A percentile compares a stretch with the other conserved stretches of the same genome.
Evolutionary conservation across 2,113 vertebrate genomes (phyloP).

Genomic region (Alosa alosa): DNA sequence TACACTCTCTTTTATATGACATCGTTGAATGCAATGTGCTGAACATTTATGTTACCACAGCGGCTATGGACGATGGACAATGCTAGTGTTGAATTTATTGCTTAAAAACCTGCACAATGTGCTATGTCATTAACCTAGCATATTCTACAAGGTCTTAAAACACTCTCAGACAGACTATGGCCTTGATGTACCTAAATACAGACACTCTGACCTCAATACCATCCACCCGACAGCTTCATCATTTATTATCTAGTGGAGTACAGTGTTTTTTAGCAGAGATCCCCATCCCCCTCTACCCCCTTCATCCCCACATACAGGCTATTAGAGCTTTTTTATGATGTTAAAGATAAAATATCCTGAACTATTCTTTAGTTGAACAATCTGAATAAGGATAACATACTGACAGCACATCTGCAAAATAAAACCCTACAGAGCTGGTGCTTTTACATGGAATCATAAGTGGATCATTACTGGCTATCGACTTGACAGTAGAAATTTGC

Average conservation of each 20-base stretch:
- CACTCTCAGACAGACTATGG: conserved; percentile 36
- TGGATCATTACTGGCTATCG: not conserved
- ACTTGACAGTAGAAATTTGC: not conserved
- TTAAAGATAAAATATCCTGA: not conserved
- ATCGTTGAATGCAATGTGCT: conserved; percentile 46
- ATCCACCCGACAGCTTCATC: conserved; percentile 31
- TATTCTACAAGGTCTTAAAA: conserved; percentile 58
- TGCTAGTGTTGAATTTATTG: conserved; percentile 55
- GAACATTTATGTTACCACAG: conserved; percentile 56
- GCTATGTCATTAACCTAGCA: conserved; percentile 71
- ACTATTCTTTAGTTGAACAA: not conserved
- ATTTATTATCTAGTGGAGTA: not conserved
- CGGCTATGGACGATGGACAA: conserved; percentile 33
- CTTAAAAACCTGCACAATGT: conserved; percentile 41
- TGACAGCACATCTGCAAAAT: too few relatives aligned
- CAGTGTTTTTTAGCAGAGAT: not conserved
- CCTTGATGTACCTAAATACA: conserved; percentile 50
- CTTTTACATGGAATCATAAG: not conserved
- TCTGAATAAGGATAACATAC: not conserved
- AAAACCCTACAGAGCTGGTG: not conserved
- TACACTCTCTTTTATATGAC: conserved; percentile 62
- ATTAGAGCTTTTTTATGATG: not conserved
- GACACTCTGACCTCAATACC: conserved; percentile 58
- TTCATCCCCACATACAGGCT: not conserved
- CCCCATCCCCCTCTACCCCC: not conserved